Conservation (phyloP, 2,797 vertebrate genomes). For the Acropternis orthonyx region DNA sequence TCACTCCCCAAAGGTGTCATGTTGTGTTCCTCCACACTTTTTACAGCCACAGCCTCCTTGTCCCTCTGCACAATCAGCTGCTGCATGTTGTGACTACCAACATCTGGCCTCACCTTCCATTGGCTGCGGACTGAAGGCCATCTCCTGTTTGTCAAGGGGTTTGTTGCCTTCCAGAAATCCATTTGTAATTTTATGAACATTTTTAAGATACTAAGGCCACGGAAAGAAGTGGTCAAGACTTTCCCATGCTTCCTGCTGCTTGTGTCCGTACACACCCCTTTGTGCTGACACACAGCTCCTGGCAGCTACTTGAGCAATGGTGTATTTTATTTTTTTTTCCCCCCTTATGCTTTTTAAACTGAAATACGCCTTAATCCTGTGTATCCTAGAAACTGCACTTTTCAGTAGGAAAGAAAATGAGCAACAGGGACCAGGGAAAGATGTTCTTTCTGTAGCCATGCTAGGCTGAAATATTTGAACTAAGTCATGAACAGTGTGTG, state of each 20-base stretch:
- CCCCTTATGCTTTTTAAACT: neutral
- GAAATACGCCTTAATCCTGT: neutral
- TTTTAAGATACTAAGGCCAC: neutral
- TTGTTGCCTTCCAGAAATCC: neutral
- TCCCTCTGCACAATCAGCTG: neutral
- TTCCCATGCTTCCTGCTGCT: neutral
- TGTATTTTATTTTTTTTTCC: neutral
- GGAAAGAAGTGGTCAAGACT: neutral
- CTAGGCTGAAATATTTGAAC: neutral
- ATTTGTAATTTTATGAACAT: neutral
- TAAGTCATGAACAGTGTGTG: rapidly evolving
- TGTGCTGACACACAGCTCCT: neutral
- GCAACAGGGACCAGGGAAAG: neutral
- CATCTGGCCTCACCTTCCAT: neutral
- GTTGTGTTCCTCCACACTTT: neutral
- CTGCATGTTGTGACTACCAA: neutral
- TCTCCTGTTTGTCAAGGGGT: neutral
- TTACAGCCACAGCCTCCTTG: neutral
- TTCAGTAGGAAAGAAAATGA: neutral
- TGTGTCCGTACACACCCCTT: neutral
- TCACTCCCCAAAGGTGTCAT: neutral
- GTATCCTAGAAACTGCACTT: neutral
- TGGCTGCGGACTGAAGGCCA: neutral
- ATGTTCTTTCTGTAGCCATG: neutral
- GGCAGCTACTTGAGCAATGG: neutral